These are phyloP conservation scores for Hassar affinis DNA, from an alignment of 2,113 vertebrate genomes.

Conservation along the genomic window DNA sequence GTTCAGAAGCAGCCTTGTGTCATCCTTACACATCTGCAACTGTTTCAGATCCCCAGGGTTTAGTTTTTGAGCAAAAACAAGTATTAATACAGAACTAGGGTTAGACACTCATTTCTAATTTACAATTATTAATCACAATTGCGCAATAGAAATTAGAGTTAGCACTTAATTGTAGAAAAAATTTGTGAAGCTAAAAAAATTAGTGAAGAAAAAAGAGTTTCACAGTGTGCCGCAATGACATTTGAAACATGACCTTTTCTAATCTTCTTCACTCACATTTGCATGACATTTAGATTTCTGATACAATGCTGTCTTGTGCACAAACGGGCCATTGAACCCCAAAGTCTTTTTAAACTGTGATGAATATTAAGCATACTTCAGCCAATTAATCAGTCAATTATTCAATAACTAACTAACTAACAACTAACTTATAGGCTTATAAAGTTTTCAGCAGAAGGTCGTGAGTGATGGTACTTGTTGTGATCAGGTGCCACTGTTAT, in stretches of 20 bases:
- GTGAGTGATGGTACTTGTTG: constrained; percentile 15
- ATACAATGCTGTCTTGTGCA: constrained; percentile 34
- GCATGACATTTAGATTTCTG: constrained; percentile 51
- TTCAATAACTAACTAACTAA: background rate
- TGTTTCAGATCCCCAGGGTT: background rate
- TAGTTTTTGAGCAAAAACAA: background rate
- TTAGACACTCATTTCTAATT: background rate
- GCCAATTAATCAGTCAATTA: background rate
- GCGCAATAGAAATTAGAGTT: background rate
- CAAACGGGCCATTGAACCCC: background rate
- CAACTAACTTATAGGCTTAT: background rate
- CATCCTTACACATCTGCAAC: background rate
- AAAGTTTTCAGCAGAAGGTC: constrained; percentile 1
- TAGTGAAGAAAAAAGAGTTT: too few relatives aligned
- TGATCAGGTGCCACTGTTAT: constrained; percentile 44
- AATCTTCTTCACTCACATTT: constrained; percentile 52
- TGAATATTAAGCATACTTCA: background rate
- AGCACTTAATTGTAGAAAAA: background rate
- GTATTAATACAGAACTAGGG: background rate
- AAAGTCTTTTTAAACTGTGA: background rate
- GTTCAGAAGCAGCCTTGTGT: background rate
- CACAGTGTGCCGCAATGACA: constrained; percentile 13
- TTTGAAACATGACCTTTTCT: constrained; percentile 58
- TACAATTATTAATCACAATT: background rate
- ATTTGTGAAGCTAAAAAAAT: background rate